These are phyloP conservation scores for Bungarus multicinctus DNA, from an alignment of 2,113 vertebrate genomes.

Conservation along the genomic window DNA sequence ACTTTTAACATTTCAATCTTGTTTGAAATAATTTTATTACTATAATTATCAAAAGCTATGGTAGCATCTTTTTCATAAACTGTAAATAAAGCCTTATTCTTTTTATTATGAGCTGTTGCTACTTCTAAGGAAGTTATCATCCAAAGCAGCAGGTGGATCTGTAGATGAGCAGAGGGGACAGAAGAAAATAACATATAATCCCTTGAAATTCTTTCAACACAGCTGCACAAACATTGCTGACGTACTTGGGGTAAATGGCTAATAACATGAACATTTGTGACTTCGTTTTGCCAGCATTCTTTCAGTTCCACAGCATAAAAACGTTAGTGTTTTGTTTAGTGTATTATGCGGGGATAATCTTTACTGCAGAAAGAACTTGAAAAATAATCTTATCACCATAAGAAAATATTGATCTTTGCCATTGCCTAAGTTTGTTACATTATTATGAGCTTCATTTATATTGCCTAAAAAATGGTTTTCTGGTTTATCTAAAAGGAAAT, in stretches of 20 bases:
- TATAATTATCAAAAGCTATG: background rate
- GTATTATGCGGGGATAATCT: background rate
- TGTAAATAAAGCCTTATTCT: background rate
- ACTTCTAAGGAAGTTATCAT: background rate
- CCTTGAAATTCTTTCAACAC: constrained; percentile 15
- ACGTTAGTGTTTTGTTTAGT: background rate
- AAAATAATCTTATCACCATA: background rate
- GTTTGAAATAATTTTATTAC: background rate
- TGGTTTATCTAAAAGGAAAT: background rate
- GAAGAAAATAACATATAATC: constrained; percentile 22
- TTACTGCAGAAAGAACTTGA: background rate
- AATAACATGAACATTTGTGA: constrained; percentile 19
- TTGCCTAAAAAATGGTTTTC: background rate
- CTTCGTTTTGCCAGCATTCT: constrained; percentile 12
- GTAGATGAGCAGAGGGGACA: constrained; percentile 3
- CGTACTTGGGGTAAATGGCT: constrained; percentile 18
- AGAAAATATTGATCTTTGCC: background rate
- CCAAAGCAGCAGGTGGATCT: constrained; percentile 20
- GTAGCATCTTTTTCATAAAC: background rate
- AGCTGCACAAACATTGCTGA: constrained; percentile 24
- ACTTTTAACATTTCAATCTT: background rate
- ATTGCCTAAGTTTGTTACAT: background rate
- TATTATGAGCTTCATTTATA: background rate
- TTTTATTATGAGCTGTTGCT: background rate
- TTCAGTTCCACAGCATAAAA: background rate